Evolutionary conservation across 2,888 invertebrate genomes (phyloP), one percentile per base, ranked within the genome.

Genomic region (Eilema caniola): DNA sequence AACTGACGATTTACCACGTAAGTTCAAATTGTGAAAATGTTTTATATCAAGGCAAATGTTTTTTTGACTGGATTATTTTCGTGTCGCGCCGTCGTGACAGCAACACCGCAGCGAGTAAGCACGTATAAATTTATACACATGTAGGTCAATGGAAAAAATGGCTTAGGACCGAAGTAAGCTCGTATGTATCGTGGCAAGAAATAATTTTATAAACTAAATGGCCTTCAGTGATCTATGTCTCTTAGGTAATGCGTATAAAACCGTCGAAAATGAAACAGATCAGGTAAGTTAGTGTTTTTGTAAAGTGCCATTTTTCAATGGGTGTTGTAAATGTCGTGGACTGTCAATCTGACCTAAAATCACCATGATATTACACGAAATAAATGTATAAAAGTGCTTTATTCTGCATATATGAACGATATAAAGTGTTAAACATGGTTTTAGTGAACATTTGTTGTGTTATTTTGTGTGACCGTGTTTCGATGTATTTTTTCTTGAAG

Each of bases 161-260:
- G 95, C 95, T 93, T 95, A 95, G 92, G 90, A 89, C 89, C 90
- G 89, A 89, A 90, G 87, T 85, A 87, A 93, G 90, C 90, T 92
- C 91, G 81, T 95, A 93, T 93, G 93, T 93, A 92, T 92, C 93
- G 94, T 95, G 95, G 94, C 94, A 94, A 93, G 91, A 90, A 92
- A 93, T 92, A 94, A 90, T 89, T 93, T 95, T 92, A 84, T 93
- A 93, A 92, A 95, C 93, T 95, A 95, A 95, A 95, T 95, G 95
- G 95, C 95, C 92, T 95, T 93, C 95, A 95, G 95, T 95, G 95
- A 95, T 94, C 90, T 95, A 91, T 95, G 95, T 92, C 95, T 93
- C 89, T 88, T 94, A 93, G 89, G 93, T 88, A 95, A 95, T 91
- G 93, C 93, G 90, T 95, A 91, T 87, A 95, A 95, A 94, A 89